Conservation (phyloP, 2,113 vertebrate species). For the Microcebus ravelobensis region DNA sequence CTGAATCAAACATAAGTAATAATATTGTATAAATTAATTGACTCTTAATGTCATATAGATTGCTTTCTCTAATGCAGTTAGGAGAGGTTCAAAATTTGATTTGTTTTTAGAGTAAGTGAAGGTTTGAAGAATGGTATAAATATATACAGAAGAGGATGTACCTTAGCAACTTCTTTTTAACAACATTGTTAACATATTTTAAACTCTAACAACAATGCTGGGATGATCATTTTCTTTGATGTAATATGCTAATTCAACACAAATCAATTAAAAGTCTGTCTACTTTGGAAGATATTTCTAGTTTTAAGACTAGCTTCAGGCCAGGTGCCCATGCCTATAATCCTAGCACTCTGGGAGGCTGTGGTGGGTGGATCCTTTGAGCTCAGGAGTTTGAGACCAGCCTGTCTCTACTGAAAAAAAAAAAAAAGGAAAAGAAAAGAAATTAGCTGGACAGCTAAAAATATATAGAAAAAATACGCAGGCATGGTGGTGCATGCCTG, state of each 20-base stretch:
- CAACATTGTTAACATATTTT: background rate
- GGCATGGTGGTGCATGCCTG: too few relatives aligned
- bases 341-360: too few relatives aligned
- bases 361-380: too few relatives aligned
- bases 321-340: too few relatives aligned
- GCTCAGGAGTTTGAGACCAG: too few relatives aligned
- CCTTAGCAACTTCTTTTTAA: constrained; percentile 8
- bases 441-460: too few relatives aligned
- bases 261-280: background rate
- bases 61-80: constrained; percentile 64
- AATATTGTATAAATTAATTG: constrained; percentile 28
- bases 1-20: constrained; percentile 8
- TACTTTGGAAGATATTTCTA: constrained; percentile 22
- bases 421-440: too few relatives aligned
- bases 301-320: background rate
- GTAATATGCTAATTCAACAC: background rate
- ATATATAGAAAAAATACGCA: too few relatives aligned
- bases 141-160: background rate
- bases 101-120: constrained; percentile 44
- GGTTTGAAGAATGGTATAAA: background rate
- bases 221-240: background rate
- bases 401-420: too few relatives aligned
- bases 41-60: background rate
- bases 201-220: background rate
- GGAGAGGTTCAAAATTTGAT: constrained; percentile 27